phyloP scores from a whole-genome alignment of 1,140 invertebrate genomes.

The Doryteuthis pealeii region DNA sequence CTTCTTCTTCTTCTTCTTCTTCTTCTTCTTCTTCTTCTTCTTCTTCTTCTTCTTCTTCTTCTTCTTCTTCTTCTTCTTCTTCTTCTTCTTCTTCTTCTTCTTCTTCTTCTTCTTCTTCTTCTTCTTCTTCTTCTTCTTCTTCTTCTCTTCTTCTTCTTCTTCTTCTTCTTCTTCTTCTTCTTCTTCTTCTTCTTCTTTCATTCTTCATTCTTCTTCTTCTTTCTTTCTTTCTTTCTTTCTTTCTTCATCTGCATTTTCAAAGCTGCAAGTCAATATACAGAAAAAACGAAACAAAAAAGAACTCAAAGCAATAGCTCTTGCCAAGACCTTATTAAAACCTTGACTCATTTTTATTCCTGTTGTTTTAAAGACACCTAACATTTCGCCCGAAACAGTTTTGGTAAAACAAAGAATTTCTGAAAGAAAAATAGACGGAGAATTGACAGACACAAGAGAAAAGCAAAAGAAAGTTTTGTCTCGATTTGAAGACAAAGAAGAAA shows the following conservation, averaged over 20 bases:
- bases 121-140: background rate
- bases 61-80: background rate
- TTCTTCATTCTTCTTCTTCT: background rate
- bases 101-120: background rate
- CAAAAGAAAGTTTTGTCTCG: too few relatives aligned
- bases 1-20: slow-evolving; percentile 2
- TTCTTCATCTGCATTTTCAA: background rate
- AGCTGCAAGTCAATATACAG: too few relatives aligned
- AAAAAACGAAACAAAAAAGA: too few relatives aligned
- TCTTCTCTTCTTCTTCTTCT: background rate
- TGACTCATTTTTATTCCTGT: too few relatives aligned
- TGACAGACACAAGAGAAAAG: too few relatives aligned
- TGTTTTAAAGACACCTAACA: too few relatives aligned
- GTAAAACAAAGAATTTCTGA: too few relatives aligned
- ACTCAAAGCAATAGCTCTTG: too few relatives aligned
- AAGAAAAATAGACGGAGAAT: too few relatives aligned
- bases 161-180: background rate
- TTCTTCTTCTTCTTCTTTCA: background rate
- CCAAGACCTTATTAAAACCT: too few relatives aligned
- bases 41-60: background rate
- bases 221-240: background rate
- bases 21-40: background rate
- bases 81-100: background rate
- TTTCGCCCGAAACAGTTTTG: too few relatives aligned
- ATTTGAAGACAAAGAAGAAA: too few relatives aligned